Conservation (phyloP, 2,113 vertebrate genomes). For the Dicentrarchus labrax region DNA sequence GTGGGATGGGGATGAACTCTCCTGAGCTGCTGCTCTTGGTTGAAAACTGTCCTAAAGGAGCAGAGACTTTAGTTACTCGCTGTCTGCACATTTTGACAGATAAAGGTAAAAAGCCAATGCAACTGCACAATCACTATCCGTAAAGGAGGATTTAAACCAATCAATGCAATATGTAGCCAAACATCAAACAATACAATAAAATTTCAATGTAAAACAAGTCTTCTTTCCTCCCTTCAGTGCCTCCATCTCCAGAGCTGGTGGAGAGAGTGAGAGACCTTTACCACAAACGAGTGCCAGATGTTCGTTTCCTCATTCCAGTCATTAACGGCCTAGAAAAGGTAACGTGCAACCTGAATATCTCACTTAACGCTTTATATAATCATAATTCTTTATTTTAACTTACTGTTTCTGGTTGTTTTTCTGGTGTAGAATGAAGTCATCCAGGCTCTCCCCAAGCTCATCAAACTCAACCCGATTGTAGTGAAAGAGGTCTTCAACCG, state of each 20-base stretch:
- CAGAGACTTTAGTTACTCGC: slow-evolving; percentile 93
- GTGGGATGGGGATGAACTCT: slow-evolving; percentile 98
- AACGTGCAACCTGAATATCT: not conserved
- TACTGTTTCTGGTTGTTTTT: not conserved
- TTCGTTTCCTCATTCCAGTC: slow-evolving; percentile 95
- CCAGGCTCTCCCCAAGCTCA: slow-evolving; percentile 95
- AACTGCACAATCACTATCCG: too few relatives aligned
- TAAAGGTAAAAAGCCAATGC: slow-evolving; percentile 86
- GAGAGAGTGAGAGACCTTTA: slow-evolving; percentile 95
- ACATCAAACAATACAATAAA: not conserved
- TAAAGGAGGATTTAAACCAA: too few relatives aligned
- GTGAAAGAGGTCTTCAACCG: slow-evolving; percentile 98
- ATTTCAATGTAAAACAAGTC: not conserved
- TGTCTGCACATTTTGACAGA: slow-evolving; percentile 96
- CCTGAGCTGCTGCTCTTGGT: slow-evolving; percentile 94
- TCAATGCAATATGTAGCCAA: not conserved
- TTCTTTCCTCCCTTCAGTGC: slow-evolving; percentile 80
- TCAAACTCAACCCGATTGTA: slow-evolving; percentile 97
- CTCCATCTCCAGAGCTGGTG: slow-evolving; percentile 95
- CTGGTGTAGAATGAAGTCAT: slow-evolving; percentile 91
- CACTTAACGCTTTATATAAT: accelerated
- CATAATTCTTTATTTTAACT: not conserved
- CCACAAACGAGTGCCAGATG: slow-evolving; percentile 94
- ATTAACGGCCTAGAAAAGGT: slow-evolving; percentile 98
- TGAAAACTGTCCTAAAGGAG: slow-evolving; percentile 96